Conservation (phyloP, 2,113 vertebrate genomes). For the Trachemys scripta region DNA sequence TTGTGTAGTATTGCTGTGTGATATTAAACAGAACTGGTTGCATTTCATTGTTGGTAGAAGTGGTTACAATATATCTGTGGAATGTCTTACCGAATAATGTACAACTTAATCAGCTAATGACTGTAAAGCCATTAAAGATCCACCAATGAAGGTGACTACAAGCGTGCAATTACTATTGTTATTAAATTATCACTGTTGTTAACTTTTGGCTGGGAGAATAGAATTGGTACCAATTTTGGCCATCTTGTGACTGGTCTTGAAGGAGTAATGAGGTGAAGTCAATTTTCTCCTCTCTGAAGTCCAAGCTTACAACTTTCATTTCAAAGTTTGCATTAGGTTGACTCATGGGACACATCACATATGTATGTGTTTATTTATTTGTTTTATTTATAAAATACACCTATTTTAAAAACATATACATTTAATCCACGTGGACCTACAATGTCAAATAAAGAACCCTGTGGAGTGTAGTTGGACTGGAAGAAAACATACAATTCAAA, state of each 20-base stretch:
- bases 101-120: background rate
- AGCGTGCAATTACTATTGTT: background rate
- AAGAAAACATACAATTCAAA: background rate
- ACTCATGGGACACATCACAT: background rate
- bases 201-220: background rate
- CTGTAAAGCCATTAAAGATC: background rate
- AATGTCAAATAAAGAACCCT: conserved; percentile 12
- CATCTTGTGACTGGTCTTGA: background rate
- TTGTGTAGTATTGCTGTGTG: background rate
- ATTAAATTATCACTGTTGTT: background rate
- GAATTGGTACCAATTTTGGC: background rate
- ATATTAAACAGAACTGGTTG: background rate
- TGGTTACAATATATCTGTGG: background rate
- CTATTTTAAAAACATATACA: conserved; percentile 5
- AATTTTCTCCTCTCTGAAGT: background rate
- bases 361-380: background rate
- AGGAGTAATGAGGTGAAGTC: background rate
- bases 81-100: background rate
- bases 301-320: background rate
- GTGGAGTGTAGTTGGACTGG: background rate
- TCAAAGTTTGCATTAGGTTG: background rate
- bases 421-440: background rate
- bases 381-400: conserved; percentile 38
- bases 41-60: background rate
- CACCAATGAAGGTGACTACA: background rate